Evolutionary conservation across 1,140 invertebrate genomes (phyloP), one percentile per base, ranked within the genome.

Genomic region (Polypedilum pembai): DNA sequence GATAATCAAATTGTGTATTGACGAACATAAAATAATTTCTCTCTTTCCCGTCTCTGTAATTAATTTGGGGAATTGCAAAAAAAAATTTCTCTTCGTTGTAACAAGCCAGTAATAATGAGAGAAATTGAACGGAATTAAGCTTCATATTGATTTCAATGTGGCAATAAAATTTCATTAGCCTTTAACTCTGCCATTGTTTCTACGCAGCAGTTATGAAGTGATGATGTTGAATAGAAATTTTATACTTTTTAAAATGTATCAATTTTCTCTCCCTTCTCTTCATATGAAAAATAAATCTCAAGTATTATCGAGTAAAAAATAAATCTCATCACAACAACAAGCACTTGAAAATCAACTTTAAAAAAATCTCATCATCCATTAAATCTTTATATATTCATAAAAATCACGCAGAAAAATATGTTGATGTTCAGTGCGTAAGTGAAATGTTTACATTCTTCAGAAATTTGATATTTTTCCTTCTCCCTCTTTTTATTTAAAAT

Each of bases 1-100:
- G 45, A 56, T 56, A 56, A 56, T 56, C 45, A 56, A 56, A 56
- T 56, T 56, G 45, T 56, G 45, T 56, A 56, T 56, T n/a, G 45
- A 56, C 45, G n/a, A 56, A 56, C 12, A 56, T 56, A 5, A 33
- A 33, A 33, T 33, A n/a, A n/a, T n/a, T n/a, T n/a, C n/a, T n/a
- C n/a, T n/a, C n/a, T 15, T 33, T 33, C 24, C 5, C 24, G 24
- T 3, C 15, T 12, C 45, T 56, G n/a, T 56, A 56, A 56, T 56
- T 56, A 56, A 56, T 56, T 56, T 15, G 15, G 45, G 45, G 45
- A 56, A 56, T 56, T 56, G 45, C 15, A 12, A 56, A 56, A 56
- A n/a, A 56, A 3, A 33, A 3, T 33, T 33, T 33, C 24, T 33
- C 24, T 33, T 33, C 24, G 5, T 33, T 56, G 8, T 3, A 33